Evolutionary conservation across 2,113 vertebrate genomes (phyloP), one percentile per base, ranked within the genome.

Genomic region (Oryzias celebensis): DNA sequence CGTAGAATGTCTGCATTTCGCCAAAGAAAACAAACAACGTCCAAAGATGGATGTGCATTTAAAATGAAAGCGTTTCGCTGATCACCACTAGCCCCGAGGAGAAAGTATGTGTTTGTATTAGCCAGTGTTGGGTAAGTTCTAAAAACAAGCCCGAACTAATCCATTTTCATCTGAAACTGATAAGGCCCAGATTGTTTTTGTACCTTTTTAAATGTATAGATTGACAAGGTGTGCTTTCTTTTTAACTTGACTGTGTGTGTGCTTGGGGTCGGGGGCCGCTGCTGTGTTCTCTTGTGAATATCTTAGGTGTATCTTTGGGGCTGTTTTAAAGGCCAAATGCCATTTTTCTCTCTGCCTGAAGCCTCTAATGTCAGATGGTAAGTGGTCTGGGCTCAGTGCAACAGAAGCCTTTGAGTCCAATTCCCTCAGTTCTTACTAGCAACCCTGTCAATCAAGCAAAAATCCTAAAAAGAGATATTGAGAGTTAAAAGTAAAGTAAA

Each of bases 381-480:
- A 86, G 69, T 73, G 73, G 68, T 80, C 62, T 48, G 68, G 53
- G 44, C 49, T 13, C 68, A 63, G 68, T 52, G 51, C 64, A 73
- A 71, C 76, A 73, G 43, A 2, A 58, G 68, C 68, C 65, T 45
- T 20, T 67, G 15, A 74, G 65, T 75, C 77, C 45, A 77, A 44
- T 41, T 62, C 58, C 50, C 52, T 55, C 41, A 49, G 58, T 57
- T 62, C 58, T 52, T 54, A 61, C 62, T 59, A 54, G 68, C 66
- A 76, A 81, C 62, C 78, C 71, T 68, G 80, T 77, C 83, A 73
- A 57, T 84, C 83, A 83, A 46, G 62, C 20, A 3, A 61, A 45
- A 65, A 68, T 72, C 65, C 68, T 48, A 52, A 55, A 68, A 31
- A 44, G 31, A 60, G 31, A 62, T 15, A 46, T 46, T 10, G 14